phyloP scores from a whole-genome alignment of 2,113 vertebrate genomes.

The Syrrhaptes paradoxus region DNA sequence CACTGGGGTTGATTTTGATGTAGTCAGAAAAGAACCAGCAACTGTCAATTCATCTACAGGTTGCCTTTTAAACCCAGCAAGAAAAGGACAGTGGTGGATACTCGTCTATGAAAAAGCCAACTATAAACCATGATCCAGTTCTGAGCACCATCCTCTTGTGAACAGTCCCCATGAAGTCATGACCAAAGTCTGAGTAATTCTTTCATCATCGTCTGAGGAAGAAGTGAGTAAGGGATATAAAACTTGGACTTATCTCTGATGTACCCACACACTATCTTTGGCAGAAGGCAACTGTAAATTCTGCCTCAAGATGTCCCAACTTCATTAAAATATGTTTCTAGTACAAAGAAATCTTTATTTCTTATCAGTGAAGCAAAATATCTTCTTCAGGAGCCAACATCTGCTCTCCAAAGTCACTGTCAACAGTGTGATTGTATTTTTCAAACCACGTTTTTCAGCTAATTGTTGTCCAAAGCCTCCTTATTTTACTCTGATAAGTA shows the following conservation, averaged over 20 bases:
- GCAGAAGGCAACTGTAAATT: background rate
- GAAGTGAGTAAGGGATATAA: conserved; percentile 25
- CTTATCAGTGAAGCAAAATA: conserved; percentile 5
- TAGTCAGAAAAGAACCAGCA: background rate
- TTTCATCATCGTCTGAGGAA: conserved; percentile 40
- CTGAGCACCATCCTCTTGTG: background rate
- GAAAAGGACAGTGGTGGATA: background rate
- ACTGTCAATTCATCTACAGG: background rate
- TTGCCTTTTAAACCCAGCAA: background rate
- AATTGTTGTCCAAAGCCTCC: conserved; percentile 43
- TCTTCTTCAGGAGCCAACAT: conserved; percentile 16
- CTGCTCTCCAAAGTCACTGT: conserved; percentile 5
- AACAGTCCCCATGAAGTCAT: conserved; percentile 19
- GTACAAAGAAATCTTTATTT: conserved; percentile 16
- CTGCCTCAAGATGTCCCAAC: background rate
- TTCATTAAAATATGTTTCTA: conserved; percentile 4
- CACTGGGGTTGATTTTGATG: background rate
- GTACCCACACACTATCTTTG: background rate
- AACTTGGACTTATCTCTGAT: background rate
- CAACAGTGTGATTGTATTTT: conserved; percentile 19
- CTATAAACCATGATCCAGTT: background rate
- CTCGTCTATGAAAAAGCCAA: background rate
- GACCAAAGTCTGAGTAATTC: conserved; percentile 37
- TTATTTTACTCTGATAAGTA: conserved; percentile 46
- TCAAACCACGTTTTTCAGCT: background rate